phyloP scores from a whole-genome alignment of 2,797 vertebrate genomes.

The Serranus cabrilla region DNA sequence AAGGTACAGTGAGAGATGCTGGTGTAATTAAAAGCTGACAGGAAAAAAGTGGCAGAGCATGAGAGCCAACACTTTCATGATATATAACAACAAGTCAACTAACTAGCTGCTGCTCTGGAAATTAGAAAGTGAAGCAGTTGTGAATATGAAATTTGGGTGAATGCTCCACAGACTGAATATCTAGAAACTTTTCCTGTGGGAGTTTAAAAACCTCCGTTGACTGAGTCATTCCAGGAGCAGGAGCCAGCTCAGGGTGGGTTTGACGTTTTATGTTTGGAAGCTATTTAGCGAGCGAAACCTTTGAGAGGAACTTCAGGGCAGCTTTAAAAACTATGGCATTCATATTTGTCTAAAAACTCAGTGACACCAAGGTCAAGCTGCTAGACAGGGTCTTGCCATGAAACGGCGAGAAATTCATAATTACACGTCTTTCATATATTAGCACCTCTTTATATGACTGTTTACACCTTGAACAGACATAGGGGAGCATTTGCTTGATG shows the following conservation, averaged over 20 bases:
- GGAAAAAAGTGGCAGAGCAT: slow-evolving; percentile 16
- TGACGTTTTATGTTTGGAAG: background rate
- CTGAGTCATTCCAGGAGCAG: background rate
- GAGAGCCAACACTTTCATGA: slow-evolving; percentile 27
- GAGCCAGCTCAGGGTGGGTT: background rate
- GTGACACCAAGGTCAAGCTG: background rate
- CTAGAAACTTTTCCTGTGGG: no score
- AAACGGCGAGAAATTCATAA: no score
- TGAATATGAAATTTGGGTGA: background rate
- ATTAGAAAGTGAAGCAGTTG: slow-evolving; percentile 10
- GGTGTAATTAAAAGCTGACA: slow-evolving; percentile 50
- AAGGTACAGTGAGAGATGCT: slow-evolving; percentile 26
- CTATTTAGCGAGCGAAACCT: background rate
- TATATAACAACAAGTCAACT: slow-evolving; percentile 31
- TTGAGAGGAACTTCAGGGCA: background rate
- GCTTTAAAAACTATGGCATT: background rate
- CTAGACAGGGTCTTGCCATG: no score
- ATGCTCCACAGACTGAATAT: background rate
- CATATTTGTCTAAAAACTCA: background rate
- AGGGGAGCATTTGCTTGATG: no score
- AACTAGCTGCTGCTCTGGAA: background rate
- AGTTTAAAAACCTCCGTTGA: background rate
- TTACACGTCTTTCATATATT: no score
- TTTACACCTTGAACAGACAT: no score
- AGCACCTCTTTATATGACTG: no score